Evolutionary conservation across 1,140 invertebrate species (phyloP).

Genomic region (Sarcophaga bullata): DNA sequence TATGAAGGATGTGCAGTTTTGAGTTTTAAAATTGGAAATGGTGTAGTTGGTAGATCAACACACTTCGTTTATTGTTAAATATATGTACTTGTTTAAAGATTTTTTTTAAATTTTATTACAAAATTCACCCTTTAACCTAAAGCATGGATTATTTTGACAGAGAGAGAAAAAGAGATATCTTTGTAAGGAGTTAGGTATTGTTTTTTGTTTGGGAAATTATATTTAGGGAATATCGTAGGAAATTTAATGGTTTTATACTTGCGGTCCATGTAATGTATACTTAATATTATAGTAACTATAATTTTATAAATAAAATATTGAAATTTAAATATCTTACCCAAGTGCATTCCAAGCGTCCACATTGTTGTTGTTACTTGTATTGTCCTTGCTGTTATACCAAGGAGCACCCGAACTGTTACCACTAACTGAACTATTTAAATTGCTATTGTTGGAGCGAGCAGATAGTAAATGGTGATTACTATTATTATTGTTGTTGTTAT

Average conservation of each 20-base stretch:
- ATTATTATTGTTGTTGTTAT: conserved; percentile 29
- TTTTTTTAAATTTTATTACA: conserved; percentile 43
- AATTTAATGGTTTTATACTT: conserved; percentile 10
- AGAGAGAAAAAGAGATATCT: neutral
- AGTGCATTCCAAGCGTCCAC: conserved; percentile 43
- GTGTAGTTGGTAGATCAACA: neutral
- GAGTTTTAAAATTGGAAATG: neutral
- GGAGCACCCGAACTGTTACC: conserved; percentile 14
- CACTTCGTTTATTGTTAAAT: neutral
- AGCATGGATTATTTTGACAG: conserved; percentile 35
- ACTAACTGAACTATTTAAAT: neutral
- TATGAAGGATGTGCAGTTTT: neutral
- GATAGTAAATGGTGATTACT: conserved; percentile 26
- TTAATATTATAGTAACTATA: neutral
- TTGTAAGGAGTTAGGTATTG: no score
- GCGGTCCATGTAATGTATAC: neutral
- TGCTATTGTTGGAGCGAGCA: neutral
- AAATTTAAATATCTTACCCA: conserved; percentile 42
- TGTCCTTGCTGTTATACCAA: conserved; percentile 41
- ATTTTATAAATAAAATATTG: neutral
- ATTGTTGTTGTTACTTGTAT: conserved; percentile 36
- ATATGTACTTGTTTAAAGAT: neutral
- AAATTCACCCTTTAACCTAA: conserved; percentile 48
- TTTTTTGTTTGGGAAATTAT: no score
- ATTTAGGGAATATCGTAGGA: neutral